Percentiles rank a stretch among this genome's conserved stretches.
These are phyloP conservation scores for Pteronotus mesoamericanus DNA, from an alignment of 2,797 vertebrate species.

Conservation along the genomic window DNA sequence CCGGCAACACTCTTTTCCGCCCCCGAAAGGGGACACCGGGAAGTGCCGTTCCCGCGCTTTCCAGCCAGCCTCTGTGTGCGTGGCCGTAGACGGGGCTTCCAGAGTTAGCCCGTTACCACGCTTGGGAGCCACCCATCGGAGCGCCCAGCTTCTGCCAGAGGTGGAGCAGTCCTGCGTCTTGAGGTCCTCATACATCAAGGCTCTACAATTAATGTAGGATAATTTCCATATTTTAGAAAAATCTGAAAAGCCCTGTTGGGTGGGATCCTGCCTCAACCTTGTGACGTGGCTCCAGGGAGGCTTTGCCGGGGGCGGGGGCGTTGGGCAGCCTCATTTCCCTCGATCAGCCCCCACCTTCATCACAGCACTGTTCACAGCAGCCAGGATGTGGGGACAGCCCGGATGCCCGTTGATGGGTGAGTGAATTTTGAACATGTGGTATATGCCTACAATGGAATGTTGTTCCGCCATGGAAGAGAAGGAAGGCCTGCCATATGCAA, in stretches of 20 bases:
- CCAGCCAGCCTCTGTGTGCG: neutral
- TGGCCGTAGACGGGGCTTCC: rapidly evolving
- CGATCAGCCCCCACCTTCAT: neutral
- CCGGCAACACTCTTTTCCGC: neutral
- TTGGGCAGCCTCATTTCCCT: neutral
- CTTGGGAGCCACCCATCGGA: neutral
- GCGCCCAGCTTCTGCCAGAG: too few relatives aligned
- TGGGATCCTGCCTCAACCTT: neutral
- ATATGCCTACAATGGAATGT: rapidly evolving
- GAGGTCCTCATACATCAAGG: neutral
- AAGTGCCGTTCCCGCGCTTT: neutral
- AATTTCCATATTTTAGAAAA: neutral
- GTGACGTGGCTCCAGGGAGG: neutral
- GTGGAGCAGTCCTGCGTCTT: neutral
- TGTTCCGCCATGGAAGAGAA: neutral
- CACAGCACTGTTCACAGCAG: neutral
- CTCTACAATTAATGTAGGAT: neutral
- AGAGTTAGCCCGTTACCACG: neutral
- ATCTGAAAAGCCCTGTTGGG: neutral
- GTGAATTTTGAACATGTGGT: neutral
- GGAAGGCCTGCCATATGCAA: neutral
- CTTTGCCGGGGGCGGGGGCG: neutral
- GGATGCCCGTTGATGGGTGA: rapidly evolving
- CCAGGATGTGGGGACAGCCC: neutral
- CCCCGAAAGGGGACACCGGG: neutral